Evolutionary conservation across 2,888 invertebrate species (phyloP), one percentile per base, ranked within the genome.

Genomic region (Dione vanillae): DNA sequence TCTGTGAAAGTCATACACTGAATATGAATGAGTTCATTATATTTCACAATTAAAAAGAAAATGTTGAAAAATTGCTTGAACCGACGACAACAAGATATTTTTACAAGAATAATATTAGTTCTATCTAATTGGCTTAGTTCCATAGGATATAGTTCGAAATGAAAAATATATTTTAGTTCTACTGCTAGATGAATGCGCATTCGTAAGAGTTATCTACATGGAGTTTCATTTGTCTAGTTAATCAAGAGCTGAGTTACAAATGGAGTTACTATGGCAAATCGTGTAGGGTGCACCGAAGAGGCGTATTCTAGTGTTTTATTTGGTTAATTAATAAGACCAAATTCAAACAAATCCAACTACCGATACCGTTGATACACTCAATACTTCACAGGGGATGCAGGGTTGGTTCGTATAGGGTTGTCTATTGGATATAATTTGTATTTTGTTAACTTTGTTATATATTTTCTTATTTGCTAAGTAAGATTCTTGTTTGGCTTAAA

Each of bases 251-350:
- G 67, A 68, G 56, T 58, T 59, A 65, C 71, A 74, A 70, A 69
- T 62, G 16, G 43, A 35, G 62, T 72, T 70, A 72, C 45, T 62
- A 41, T 45, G 43, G 43, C 62, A 70, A 66, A 69, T 67, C 65
- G 70, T 67, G 65, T 59, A 62, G 73, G 75, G 73, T 72, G 69
- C 65, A 49, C 41, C 43, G 41, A 68, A 61, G 68, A 69, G 71
- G 72, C 65, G 70, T 65, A 64, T 65, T 74, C 67, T 74, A 76
- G 72, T 74, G 81, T 85, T 86, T 88, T 87, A 90, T 92, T 89
- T 84, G 85, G 89, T 89, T 92, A 91, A 92, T 92, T 92, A 93
- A 92, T 91, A 91, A 89, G 84, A 89, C 90, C 92, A 84, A 90
- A 89, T 83, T 90, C 92, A 92, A 92, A 92, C 88, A 91, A 88